Evolutionary conservation across 2,888 invertebrate species (phyloP).

Genomic region (Sisyra terminalis): DNA sequence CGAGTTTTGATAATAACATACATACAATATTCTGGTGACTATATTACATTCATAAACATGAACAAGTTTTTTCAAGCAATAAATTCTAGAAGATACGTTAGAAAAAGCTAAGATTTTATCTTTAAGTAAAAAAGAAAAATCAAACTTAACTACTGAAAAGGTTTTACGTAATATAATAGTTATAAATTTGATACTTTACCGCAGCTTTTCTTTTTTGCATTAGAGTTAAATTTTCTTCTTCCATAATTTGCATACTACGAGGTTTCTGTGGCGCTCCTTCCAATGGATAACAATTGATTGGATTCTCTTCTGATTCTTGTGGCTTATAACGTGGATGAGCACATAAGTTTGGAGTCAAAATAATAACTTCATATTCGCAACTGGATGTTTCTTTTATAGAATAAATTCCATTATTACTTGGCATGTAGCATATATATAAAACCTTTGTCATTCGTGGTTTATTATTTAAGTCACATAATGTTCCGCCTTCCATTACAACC

Average conservation of each 20-base stretch:
- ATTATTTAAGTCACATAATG: conserved; percentile 79
- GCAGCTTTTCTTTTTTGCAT: conserved; percentile 36
- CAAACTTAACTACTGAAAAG: no score
- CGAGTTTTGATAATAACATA: no score
- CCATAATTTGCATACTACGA: conserved; percentile 48
- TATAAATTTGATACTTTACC: conserved; percentile 22
- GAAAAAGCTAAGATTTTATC: no score
- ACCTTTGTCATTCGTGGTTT: conserved; percentile 67
- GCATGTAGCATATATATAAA: conserved; percentile 75
- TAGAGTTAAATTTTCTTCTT: conserved; percentile 53
- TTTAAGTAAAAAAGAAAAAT: no score
- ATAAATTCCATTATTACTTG: conserved; percentile 82
- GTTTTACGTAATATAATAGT: no score
- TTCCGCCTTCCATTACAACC: conserved; percentile 77
- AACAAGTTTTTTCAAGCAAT: no score
- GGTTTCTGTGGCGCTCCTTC: conserved; percentile 55
- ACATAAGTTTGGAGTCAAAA: conserved; percentile 76
- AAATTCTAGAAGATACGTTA: no score
- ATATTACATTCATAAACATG: no score
- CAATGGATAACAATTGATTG: conserved; percentile 56
- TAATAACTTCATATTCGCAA: conserved; percentile 87
- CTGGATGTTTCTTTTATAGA: conserved; percentile 85
- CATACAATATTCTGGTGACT: no score
- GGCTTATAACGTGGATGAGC: conserved; percentile 76
- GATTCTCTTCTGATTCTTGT: conserved; percentile 58